Percentiles rank a stretch among this genome's conserved stretches.
Conservation (phyloP, 2,888 invertebrate species). For the Globia sparganii region DNA sequence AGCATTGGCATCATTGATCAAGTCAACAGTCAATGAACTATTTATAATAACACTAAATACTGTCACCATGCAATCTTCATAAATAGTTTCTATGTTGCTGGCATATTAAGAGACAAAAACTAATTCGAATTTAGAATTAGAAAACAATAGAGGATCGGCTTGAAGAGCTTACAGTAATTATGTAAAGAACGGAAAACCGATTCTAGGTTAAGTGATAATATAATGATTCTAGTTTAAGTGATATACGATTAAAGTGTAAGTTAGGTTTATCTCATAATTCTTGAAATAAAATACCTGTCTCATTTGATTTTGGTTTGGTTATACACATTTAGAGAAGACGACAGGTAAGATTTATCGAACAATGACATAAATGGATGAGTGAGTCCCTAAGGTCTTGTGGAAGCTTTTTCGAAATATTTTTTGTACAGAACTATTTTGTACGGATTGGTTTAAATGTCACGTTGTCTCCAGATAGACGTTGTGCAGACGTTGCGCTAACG, state of each 20-base stretch:
- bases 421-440: background rate
- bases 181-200: background rate
- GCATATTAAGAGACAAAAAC: background rate
- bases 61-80: background rate
- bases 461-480: no score
- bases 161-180: background rate
- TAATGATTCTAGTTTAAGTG: no score
- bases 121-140: background rate
- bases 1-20: background rate
- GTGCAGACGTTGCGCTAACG: background rate
- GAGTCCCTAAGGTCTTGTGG: background rate
- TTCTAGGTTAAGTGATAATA: background rate
- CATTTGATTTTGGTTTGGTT: background rate
- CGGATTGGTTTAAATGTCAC: background rate
- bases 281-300: background rate
- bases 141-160: background rate
- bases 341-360: slow-evolving; percentile 7
- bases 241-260: no score
- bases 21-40: background rate
- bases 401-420: background rate
- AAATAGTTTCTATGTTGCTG: background rate
- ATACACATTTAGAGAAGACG: background rate
- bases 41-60: background rate
- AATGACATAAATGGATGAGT: background rate
- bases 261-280: background rate